These are phyloP conservation scores for Chionomys nivalis DNA, from an alignment of 2,113 vertebrate species.

Conservation along the genomic window DNA sequence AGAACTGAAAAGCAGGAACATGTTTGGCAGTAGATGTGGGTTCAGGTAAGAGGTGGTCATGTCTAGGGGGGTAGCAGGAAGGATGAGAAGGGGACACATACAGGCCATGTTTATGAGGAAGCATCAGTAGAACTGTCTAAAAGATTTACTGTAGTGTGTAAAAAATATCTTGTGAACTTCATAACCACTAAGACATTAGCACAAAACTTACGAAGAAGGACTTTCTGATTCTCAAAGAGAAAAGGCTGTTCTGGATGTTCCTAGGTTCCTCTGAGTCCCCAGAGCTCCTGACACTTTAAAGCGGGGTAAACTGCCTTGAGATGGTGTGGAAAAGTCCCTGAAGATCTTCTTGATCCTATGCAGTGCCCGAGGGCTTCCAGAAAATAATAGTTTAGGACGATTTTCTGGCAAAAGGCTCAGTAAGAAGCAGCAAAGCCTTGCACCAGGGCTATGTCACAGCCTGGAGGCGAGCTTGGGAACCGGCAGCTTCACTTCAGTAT, in stretches of 20 bases:
- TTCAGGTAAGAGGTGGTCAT: background rate
- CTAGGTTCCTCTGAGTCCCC: too few relatives aligned
- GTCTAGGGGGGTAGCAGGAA: background rate
- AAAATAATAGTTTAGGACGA: background rate
- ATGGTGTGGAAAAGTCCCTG: background rate
- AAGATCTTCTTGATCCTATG: conserved; percentile 5
- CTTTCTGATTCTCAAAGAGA: background rate
- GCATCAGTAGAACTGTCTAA: too few relatives aligned
- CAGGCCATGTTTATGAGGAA: background rate
- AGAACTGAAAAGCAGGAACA: background rate
- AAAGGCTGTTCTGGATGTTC: background rate
- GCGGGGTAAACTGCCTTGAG: background rate
- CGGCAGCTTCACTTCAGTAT: conserved; percentile 1
- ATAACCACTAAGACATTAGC: background rate
- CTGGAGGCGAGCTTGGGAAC: conserved; percentile 65
- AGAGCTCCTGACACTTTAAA: background rate
- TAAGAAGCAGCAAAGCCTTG: conserved; percentile 22
- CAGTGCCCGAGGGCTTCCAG: background rate
- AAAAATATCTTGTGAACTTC: background rate
- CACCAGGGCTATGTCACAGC: background rate
- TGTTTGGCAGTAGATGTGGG: background rate
- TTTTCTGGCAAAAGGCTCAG: background rate
- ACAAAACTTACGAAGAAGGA: background rate
- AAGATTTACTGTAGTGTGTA: background rate
- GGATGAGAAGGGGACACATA: background rate